A percentile compares a stretch with the other conserved stretches of the same genome.
Conservation (phyloP, 2,888 invertebrate species). For the Pycnomerus fuliginosus region DNA sequence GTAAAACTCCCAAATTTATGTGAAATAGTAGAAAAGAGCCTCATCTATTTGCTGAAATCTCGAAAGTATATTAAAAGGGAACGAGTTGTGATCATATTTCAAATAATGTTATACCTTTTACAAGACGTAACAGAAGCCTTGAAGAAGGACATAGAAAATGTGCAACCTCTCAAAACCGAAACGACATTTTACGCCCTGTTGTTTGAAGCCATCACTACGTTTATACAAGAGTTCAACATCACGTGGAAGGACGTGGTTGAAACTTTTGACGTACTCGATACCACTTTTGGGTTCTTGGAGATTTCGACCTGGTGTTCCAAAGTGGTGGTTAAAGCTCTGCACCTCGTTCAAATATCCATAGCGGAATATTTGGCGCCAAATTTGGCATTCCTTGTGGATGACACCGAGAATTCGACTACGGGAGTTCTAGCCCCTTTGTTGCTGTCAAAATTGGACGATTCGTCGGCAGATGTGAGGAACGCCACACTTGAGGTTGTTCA, state of each 20-base stretch:
- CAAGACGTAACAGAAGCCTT: conserved; percentile 54
- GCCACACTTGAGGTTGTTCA: conserved; percentile 72
- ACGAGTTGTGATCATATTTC: conserved; percentile 64
- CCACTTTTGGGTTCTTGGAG: conserved; percentile 57
- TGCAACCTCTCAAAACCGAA: conserved; percentile 34
- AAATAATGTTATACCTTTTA: conserved; percentile 62
- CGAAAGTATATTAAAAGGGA: conserved; percentile 61
- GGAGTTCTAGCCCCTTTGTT: conserved; percentile 67
- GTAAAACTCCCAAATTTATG: conserved; percentile 52
- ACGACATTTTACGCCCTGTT: conserved; percentile 62
- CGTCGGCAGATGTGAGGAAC: conserved; percentile 78
- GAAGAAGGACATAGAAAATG: conserved; percentile 31
- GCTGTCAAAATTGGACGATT: conserved; percentile 68
- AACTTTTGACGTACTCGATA: conserved; percentile 64
- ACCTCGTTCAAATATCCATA: conserved; percentile 68
- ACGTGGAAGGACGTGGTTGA: conserved; percentile 79
- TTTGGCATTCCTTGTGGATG: conserved; percentile 70
- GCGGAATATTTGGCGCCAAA: conserved; percentile 77
- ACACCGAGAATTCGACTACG: conserved; percentile 62
- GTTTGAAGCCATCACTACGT: conserved; percentile 62
- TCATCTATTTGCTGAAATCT: conserved; percentile 60
- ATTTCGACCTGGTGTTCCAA: conserved; percentile 56
- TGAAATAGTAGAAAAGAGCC: conserved; percentile 55
- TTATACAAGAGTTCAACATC: conserved; percentile 69
- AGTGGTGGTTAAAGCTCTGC: conserved; percentile 68